Percentiles rank a stretch among this genome's conserved stretches.
phyloP scores from a whole-genome alignment of 2,888 invertebrate species.

The Cephus nigrinus region DNA sequence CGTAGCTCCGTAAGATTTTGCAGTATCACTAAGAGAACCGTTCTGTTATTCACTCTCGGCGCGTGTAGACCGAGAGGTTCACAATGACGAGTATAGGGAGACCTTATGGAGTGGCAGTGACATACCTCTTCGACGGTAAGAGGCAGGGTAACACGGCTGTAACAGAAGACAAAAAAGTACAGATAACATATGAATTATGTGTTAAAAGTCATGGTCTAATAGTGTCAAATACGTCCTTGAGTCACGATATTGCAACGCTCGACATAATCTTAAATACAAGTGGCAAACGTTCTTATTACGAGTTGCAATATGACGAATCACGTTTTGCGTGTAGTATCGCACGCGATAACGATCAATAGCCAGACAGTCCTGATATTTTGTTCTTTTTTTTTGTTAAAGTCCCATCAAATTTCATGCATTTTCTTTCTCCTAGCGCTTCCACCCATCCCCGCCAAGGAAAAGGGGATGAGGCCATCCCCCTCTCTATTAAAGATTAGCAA shows the following conservation, averaged over 20 bases:
- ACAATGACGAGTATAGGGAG: conserved; percentile 9
- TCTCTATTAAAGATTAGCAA: conserved; percentile 47
- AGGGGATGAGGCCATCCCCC: conserved; percentile 40
- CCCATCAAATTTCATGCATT: background rate
- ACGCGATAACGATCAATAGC: conserved; percentile 6
- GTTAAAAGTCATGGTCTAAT: background rate
- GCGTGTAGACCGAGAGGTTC: background rate
- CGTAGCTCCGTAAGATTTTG: conserved; percentile 34
- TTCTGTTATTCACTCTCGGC: background rate
- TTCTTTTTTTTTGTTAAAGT: background rate
- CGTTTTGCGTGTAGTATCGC: background rate
- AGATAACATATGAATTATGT: background rate
- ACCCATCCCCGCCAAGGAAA: conserved; percentile 20
- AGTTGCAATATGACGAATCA: conserved; percentile 20
- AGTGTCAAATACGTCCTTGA: conserved; percentile 32
- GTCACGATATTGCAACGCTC: conserved; percentile 13
- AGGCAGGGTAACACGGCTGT: conserved; percentile 94
- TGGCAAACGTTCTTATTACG: conserved; percentile 1
- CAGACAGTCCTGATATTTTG: background rate
- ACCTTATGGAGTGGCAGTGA: conserved; percentile 33
- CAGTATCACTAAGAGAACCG: conserved; percentile 13
- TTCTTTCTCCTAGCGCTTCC: background rate
- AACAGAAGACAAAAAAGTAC: conserved; percentile 68
- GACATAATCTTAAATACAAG: background rate
- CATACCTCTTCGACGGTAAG: conserved; percentile 97